Evolutionary conservation across 1,140 invertebrate genomes (phyloP).

Genomic region (Laupala kohalensis): DNA sequence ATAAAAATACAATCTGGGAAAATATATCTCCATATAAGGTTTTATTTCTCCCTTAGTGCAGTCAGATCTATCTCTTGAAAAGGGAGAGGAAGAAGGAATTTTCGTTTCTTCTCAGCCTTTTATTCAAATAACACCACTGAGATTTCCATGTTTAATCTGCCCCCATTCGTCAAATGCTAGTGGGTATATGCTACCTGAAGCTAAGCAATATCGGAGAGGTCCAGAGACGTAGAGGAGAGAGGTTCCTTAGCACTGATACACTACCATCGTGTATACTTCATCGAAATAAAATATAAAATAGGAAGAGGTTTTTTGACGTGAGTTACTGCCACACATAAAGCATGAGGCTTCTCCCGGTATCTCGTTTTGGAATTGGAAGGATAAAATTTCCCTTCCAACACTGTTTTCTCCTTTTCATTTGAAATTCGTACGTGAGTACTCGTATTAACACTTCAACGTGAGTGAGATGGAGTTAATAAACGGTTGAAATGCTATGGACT

Average conservation of each 20-base stretch:
- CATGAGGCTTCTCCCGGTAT: background rate
- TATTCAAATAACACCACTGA: background rate
- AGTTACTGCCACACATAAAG: background rate
- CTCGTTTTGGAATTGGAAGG: too few relatives aligned
- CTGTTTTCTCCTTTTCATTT: too few relatives aligned
- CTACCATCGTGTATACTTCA: background rate
- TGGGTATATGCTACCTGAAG: background rate
- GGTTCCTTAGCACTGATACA: background rate
- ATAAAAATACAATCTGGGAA: background rate
- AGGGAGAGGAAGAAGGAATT: too few relatives aligned
- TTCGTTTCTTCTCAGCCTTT: background rate
- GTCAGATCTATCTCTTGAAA: background rate
- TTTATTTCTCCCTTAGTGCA: background rate
- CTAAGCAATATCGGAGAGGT: background rate
- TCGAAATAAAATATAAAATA: background rate
- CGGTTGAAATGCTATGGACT: too few relatives aligned
- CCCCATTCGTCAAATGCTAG: background rate
- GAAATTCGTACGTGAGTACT: too few relatives aligned
- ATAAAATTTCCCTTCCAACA: too few relatives aligned
- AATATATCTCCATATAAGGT: background rate
- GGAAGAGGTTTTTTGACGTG: background rate
- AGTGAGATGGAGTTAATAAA: too few relatives aligned
- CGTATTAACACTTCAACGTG: too few relatives aligned
- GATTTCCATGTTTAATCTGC: background rate
- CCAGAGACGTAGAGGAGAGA: background rate